These are phyloP conservation scores for Lepidurus arcticus DNA, from an alignment of 1,140 invertebrate species.

Conservation along the genomic window DNA sequence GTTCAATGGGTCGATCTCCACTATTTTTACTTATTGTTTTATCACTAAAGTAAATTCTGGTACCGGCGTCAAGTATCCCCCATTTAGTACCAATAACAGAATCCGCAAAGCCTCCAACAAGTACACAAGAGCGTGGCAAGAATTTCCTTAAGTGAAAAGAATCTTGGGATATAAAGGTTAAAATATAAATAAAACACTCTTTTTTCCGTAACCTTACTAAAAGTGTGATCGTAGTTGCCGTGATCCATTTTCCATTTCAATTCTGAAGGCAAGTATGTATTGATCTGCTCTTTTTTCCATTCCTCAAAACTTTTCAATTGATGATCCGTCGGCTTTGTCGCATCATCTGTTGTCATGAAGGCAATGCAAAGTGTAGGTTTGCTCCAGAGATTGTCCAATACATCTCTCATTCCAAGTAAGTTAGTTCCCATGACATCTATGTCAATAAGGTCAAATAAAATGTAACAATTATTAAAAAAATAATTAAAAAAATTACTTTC, in stretches of 20 bases:
- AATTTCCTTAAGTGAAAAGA: not conserved
- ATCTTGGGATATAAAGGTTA: not conserved
- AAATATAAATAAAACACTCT: not conserved
- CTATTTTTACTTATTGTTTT: not conserved
- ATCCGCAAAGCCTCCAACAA: not conserved
- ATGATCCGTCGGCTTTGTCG: not conserved
- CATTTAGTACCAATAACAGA: slow-evolving; percentile 1
- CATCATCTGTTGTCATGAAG: not conserved
- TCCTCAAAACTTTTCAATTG: not conserved
- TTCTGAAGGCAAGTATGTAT: not conserved
- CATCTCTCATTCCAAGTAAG: not conserved
- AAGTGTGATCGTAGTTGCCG: not conserved
- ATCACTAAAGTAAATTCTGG: not conserved
- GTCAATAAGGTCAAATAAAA: not conserved
- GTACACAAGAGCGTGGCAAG: not conserved
- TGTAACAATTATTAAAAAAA: not conserved
- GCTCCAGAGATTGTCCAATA: not conserved
- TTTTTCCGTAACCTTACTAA: not conserved
- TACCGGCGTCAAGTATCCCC: not conserved
- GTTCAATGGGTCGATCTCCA: not conserved
- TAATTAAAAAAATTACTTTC: not conserved
- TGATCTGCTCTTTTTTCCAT: not conserved
- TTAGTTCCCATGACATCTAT: not conserved
- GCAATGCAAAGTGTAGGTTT: not conserved
- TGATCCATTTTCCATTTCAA: not conserved